These are phyloP conservation scores for Auanema freiburgensis DNA, from an alignment of 2,888 invertebrate species.

Conservation along the genomic window DNA sequence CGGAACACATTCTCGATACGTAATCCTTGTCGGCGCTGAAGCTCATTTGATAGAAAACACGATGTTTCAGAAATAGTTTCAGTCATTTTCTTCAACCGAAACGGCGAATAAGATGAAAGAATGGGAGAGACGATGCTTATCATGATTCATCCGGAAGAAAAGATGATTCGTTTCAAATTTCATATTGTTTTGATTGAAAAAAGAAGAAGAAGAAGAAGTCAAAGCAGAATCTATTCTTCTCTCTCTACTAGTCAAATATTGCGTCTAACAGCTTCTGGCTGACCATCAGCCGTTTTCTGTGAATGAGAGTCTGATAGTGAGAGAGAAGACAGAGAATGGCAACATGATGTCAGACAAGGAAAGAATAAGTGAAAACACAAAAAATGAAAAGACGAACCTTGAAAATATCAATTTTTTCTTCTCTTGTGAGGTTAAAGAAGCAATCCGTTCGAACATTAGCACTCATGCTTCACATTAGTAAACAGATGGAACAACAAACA, in stretches of 20 bases:
- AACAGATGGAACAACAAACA: too few species aligned
- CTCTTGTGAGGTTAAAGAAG: slow-evolving; percentile 50
- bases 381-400: slow-evolving; percentile 25
- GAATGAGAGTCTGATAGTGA: too few species aligned
- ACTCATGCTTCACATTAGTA: slow-evolving; percentile 22
- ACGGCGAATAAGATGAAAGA: too few species aligned
- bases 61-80: too few species aligned
- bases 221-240: too few species aligned
- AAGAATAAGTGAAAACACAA: neutral
- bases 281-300: neutral
- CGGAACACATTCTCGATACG: slow-evolving; percentile 52
- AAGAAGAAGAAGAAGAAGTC: too few species aligned
- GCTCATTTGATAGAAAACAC: slow-evolving; percentile 8
- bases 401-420: slow-evolving; percentile 51
- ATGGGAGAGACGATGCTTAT: too few species aligned
- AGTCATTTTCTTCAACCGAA: too few species aligned
- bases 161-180: too few species aligned
- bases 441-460: slow-evolving; percentile 51
- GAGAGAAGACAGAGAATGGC: too few species aligned
- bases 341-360: neutral
- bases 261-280: neutral
- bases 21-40: slow-evolving; percentile 46
- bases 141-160: too few species aligned
- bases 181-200: too few species aligned
- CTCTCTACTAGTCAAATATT: neutral